Conservation (phyloP, 2,797 vertebrate genomes). For the Melanotaenia parkinsoni region DNA sequence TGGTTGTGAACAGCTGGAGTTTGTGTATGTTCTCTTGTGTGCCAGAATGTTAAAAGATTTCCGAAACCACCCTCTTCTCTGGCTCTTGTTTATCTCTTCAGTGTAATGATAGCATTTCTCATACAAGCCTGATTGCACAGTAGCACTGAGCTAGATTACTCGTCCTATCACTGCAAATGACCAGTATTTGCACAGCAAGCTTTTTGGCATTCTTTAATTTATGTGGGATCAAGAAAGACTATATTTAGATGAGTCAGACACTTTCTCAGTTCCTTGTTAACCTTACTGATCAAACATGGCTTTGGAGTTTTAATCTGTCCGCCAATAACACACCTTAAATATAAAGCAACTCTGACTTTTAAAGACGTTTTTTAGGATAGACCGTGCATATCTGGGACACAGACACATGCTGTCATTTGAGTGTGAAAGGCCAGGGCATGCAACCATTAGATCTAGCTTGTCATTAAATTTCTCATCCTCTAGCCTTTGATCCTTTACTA, state of each 20-base stretch:
- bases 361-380: conserved; percentile 27
- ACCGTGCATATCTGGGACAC: conserved; percentile 25
- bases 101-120: conserved; percentile 76
- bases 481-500: conserved; percentile 10
- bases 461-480: conserved; percentile 49
- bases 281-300: conserved; percentile 47
- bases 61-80: conserved; percentile 66
- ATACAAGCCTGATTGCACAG: conserved; percentile 69
- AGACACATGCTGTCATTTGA: conserved; percentile 38
- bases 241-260: conserved; percentile 77
- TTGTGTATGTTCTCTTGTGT: conserved; percentile 62
- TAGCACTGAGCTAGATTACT: conserved; percentile 65
- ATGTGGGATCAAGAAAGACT: conserved; percentile 59
- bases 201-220: conserved; percentile 70
- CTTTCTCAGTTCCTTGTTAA: conserved; percentile 70
- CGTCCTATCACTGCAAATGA: conserved; percentile 71
- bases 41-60: conserved; percentile 67
- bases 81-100: conserved; percentile 74
- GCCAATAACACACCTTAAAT: neutral
- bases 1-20: conserved; percentile 9
- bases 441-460: conserved; percentile 63
- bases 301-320: conserved; percentile 16
- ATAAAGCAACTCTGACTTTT: conserved; percentile 1
- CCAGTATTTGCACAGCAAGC: conserved; percentile 70
- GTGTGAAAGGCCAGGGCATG: conserved; percentile 59